Conservation (phyloP, 64 coral and sea anemone species). For the Cladopsammia gracilis region DNA sequence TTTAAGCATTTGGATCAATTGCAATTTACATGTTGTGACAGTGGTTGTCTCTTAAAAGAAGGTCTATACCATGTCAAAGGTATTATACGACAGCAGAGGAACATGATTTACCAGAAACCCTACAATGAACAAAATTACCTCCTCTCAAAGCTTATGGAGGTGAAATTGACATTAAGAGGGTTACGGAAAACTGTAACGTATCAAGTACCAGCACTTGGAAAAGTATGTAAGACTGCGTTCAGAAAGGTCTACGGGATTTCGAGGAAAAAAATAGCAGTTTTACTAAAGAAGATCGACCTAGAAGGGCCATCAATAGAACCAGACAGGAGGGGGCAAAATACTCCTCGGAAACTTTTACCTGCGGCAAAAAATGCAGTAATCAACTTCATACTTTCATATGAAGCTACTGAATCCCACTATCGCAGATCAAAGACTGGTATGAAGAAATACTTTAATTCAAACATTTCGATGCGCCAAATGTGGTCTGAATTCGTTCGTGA, state of each 20-base stretch:
- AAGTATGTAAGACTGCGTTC: background rate
- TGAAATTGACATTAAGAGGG: background rate
- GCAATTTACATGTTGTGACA: background rate
- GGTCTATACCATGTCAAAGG: background rate
- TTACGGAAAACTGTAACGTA: background rate
- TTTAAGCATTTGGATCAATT: background rate
- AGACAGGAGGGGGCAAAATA: background rate
- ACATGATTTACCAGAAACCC: background rate
- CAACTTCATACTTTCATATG: too few relatives aligned
- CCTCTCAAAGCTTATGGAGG: background rate
- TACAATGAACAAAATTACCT: background rate
- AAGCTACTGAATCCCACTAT: too few relatives aligned
- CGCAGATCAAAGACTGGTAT: too few relatives aligned
- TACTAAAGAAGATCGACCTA: background rate
- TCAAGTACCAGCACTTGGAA: background rate
- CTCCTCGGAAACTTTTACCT: too few relatives aligned
- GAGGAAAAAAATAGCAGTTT: background rate
- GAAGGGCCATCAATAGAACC: background rate
- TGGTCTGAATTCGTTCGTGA: too few relatives aligned
- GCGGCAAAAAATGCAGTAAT: too few relatives aligned
- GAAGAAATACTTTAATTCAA: too few relatives aligned
- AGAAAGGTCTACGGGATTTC: background rate
- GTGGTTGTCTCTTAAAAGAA: background rate
- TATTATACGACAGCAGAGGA: background rate
- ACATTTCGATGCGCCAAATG: too few relatives aligned